Evolutionary conservation across 1,140 invertebrate genomes (phyloP).

Genomic region (Drosophila varians): DNA sequence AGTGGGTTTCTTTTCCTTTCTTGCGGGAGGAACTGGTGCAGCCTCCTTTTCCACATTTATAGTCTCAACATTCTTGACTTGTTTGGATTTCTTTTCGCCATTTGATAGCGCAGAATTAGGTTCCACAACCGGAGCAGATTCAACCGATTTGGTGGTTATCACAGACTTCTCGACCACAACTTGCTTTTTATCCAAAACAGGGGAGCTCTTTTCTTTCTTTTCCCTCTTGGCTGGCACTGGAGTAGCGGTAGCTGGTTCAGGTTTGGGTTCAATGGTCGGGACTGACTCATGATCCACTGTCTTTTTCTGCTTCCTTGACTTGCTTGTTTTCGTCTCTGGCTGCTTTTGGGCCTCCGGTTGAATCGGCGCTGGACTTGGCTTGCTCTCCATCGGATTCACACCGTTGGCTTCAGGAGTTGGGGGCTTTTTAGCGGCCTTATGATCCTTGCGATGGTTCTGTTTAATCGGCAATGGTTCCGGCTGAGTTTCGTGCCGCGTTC

Average conservation of each 20-base stretch:
- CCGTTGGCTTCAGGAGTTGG: slow-evolving; percentile 56
- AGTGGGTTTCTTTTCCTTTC: slow-evolving; percentile 35
- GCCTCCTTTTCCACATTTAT: slow-evolving; percentile 7
- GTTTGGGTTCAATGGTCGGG: neutral
- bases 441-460: slow-evolving; percentile 56
- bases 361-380: neutral
- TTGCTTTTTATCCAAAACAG: slow-evolving; percentile 26
- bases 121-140: slow-evolving; percentile 23
- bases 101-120: slow-evolving; percentile 9
- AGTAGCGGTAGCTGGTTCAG: slow-evolving; percentile 5
- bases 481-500: slow-evolving; percentile 54
- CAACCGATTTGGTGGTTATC: neutral
- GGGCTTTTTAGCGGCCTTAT: slow-evolving; percentile 44
- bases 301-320: slow-evolving; percentile 52
- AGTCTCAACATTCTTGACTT: slow-evolving; percentile 10
- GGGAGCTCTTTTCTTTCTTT: slow-evolving; percentile 11
- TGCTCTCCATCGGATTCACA: slow-evolving; percentile 1
- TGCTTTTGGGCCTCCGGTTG: slow-evolving; percentile 28
- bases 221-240: slow-evolving; percentile 40
- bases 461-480: slow-evolving; percentile 67
- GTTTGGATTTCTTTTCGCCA: slow-evolving; percentile 46
- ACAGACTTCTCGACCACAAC: slow-evolving; percentile 23
- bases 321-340: slow-evolving; percentile 54
- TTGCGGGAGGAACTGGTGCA: slow-evolving; percentile 18
- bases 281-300: slow-evolving; percentile 21